phyloP scores from a whole-genome alignment of 1,140 invertebrate species.

The Scaptomyza hsui region DNA sequence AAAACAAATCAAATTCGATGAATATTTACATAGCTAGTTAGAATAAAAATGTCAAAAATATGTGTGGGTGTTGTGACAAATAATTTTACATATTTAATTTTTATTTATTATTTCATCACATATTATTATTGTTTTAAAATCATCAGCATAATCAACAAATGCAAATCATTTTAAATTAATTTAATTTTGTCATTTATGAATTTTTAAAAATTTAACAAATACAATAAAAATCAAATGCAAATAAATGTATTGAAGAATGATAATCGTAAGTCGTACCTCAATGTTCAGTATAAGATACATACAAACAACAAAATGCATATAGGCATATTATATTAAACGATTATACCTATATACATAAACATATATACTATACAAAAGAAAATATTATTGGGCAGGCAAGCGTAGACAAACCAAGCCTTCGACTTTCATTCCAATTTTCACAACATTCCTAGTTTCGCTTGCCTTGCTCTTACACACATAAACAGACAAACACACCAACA shows the following conservation, averaged over 20 bases:
- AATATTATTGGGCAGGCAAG: slow-evolving; percentile 1
- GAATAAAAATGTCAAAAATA: slow-evolving; percentile 29
- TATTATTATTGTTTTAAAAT: not conserved
- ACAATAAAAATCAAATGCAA: slow-evolving; percentile 64
- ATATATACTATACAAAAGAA: slow-evolving; percentile 5
- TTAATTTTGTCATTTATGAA: not conserved
- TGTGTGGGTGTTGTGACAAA: slow-evolving; percentile 76
- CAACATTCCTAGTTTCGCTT: not conserved
- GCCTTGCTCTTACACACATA: slow-evolving; percentile 4
- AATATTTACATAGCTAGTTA: slow-evolving; percentile 69
- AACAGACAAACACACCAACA: slow-evolving; percentile 3
- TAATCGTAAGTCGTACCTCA: slow-evolving; percentile 82
- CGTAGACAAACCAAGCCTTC: not conserved
- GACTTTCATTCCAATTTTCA: too few species aligned
- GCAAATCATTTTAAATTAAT: slow-evolving; percentile 23
- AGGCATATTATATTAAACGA: slow-evolving; percentile 19
- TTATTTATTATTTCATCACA: slow-evolving; percentile 13
- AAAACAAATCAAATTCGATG: slow-evolving; percentile 26
- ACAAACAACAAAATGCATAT: slow-evolving; percentile 47
- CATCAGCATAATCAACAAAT: slow-evolving; percentile 45
- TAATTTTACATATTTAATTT: slow-evolving; percentile 64
- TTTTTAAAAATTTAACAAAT: slow-evolving; percentile 44
- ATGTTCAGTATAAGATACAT: slow-evolving; percentile 72
- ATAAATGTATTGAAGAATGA: slow-evolving; percentile 70
- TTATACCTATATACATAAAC: slow-evolving; percentile 21